Evolutionary conservation across 2,888 invertebrate species (phyloP), one percentile per base, ranked within the genome.

Genomic region (Agonum fuliginosum): DNA sequence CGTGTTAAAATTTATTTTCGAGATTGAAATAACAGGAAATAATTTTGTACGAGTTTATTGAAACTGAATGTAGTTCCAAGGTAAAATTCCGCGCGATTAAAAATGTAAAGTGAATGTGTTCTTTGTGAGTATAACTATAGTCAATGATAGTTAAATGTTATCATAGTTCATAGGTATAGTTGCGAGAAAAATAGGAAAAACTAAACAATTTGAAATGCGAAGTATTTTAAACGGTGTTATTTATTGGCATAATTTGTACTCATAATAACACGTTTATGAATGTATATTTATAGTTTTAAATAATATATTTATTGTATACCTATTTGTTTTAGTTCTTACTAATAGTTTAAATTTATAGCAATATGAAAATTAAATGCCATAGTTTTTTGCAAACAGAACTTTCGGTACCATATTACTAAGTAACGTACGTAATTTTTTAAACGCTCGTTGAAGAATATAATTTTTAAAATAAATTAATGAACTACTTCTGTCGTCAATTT

Each of bases 21-120:
- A 30, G 12, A 8, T 27, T 24, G 27, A 62, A 62, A 30, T 34
- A 54, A 51, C 72, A 72, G 72, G 72, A 72, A 72, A 72, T 34
- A 54, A 54, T 54, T 71, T 6, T 62, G 34, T 19, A 20, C n/a
- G 30, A 37, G 30, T 62, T 67, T 41, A 41, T 67, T 67, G 67
- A 67, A 67, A 41, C 22, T 41, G 6, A 12, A 10, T 43, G 12
- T 71, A 3, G 27, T 72, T 72, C 54, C 72, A 72, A 72, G 72
- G 72, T 27, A 54, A 72, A 72, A 72, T 72, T 51, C 72, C 37
- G 8, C 8, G 4, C 10, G 34, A 37, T 34, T 30, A 72, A 51
- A 54, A 34, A 27, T 54, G 54, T 20, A 51, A 72, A 72, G 72
- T 72, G 72, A 72, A 72, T 54, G 72, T 34, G 37, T n/a, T 41